Percentiles rank a stretch among this genome's conserved stretches.
Conservation (phyloP, 2,113 vertebrate species). For the Serinus canaria region DNA sequence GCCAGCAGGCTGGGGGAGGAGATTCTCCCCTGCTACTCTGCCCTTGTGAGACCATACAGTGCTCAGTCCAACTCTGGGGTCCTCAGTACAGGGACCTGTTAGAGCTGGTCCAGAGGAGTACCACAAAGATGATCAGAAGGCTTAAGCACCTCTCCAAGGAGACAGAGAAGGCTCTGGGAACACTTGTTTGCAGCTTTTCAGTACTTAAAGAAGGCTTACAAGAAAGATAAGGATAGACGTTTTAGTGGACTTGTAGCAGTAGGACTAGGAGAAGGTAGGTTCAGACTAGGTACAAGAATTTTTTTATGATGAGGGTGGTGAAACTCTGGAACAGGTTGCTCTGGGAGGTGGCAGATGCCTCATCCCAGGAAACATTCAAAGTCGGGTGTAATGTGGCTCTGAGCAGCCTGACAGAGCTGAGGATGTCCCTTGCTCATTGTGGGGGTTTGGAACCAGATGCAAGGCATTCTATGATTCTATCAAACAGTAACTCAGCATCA, state of each 20-base stretch:
- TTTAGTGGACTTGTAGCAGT: neutral
- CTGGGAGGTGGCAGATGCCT: neutral
- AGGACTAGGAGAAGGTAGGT: neutral
- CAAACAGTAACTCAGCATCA: neutral
- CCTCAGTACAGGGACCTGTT: neutral
- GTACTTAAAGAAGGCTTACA: neutral
- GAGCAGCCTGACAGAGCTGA: neutral
- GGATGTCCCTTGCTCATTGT: neutral
- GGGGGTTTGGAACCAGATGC: neutral
- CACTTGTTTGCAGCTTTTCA: neutral
- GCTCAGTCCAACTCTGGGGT: accelerated
- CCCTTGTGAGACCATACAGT: neutral
- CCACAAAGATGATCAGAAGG: neutral
- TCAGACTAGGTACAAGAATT: neutral
- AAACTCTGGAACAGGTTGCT: neutral
- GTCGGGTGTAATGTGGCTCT: accelerated
- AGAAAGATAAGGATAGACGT: neutral
- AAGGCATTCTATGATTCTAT: neutral
- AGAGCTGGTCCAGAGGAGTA: accelerated
- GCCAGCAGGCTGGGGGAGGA: neutral
- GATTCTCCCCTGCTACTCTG: neutral
- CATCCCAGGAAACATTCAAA: neutral
- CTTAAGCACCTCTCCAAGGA: neutral
- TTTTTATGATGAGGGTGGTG: neutral
- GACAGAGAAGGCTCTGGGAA: neutral